Evolutionary conservation across 1,140 invertebrate genomes (phyloP).

Genomic region (Psilanteris sp.): DNA sequence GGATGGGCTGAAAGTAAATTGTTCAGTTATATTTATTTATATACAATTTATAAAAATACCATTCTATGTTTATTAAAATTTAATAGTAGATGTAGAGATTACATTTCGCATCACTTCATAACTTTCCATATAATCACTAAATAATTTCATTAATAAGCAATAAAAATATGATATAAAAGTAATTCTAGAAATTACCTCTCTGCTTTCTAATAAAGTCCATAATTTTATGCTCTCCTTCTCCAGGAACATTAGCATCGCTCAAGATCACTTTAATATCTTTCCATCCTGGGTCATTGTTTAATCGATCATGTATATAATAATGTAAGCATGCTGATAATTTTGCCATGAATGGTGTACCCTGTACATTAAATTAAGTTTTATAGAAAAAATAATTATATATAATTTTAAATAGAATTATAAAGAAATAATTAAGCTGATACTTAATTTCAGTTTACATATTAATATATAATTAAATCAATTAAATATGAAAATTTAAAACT

Average conservation of each 20-base stretch:
- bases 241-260: slow-evolving; percentile 99
- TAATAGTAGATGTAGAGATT: too few species aligned
- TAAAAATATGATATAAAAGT: too few species aligned
- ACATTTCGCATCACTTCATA: too few species aligned
- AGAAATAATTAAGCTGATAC: too few species aligned
- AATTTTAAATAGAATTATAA: too few species aligned
- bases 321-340: slow-evolving; percentile 95
- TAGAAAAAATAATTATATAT: too few species aligned
- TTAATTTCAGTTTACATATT: neutral
- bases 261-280: slow-evolving; percentile 96
- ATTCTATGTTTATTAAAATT: too few species aligned
- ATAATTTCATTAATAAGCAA: too few species aligned
- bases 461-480: slow-evolving; percentile 9
- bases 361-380: slow-evolving; percentile 1
- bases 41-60: too few species aligned
- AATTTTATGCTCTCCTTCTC: slow-evolving; percentile 99
- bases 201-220: slow-evolving; percentile 99
- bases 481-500: too few species aligned
- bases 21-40: too few species aligned
- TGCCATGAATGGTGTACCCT: slow-evolving; percentile 99
- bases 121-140: too few species aligned
- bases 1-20: slow-evolving; percentile 90
- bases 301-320: slow-evolving; percentile 96
- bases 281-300: slow-evolving; percentile 98
- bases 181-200: slow-evolving; percentile 88